phyloP scores from a whole-genome alignment of 92 coral and sea anemone species.

The Epizoanthus stellaris region DNA sequence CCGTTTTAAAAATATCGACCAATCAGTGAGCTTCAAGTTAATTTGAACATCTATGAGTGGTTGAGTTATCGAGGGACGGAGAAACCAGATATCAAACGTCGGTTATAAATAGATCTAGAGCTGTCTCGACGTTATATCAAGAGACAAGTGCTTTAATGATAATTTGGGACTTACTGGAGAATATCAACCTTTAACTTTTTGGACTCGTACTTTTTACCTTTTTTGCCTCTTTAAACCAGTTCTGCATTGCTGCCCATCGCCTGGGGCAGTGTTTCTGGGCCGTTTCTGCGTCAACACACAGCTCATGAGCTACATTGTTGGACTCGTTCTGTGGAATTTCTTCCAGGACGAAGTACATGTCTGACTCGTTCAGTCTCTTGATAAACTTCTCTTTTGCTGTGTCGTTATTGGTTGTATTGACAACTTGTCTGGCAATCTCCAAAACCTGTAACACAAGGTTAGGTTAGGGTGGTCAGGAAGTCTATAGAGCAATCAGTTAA shows the following conservation, averaged over 20 bases:
- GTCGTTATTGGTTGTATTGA: conserved; percentile 62
- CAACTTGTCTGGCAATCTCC: conserved; percentile 80
- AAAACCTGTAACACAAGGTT: conserved; percentile 51
- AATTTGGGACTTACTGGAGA: too few relatives aligned
- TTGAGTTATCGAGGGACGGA: too few relatives aligned
- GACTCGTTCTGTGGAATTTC: conserved; percentile 89
- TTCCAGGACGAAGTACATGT: conserved; percentile 72
- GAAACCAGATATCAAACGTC: too few relatives aligned
- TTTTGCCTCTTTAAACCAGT: conserved; percentile 76
- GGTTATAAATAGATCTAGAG: too few relatives aligned
- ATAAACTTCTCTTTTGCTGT: conserved; percentile 69
- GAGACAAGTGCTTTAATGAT: too few relatives aligned
- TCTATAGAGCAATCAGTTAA: background rate
- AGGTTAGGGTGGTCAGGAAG: background rate
- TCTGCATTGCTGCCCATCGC: conserved; percentile 86
- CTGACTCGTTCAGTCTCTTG: conserved; percentile 66
- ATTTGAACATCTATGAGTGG: too few relatives aligned
- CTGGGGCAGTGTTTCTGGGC: conserved; percentile 89
- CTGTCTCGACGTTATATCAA: too few relatives aligned
- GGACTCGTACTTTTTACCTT: conserved; percentile 55
- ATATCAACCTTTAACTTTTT: background rate
- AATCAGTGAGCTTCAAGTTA: too few relatives aligned
- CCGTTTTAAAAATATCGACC: too few relatives aligned
- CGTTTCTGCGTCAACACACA: conserved; percentile 75
- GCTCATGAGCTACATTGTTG: conserved; percentile 73